These are phyloP conservation scores for Ondatra zibethicus DNA, from an alignment of 2,113 vertebrate species.

Conservation along the genomic window DNA sequence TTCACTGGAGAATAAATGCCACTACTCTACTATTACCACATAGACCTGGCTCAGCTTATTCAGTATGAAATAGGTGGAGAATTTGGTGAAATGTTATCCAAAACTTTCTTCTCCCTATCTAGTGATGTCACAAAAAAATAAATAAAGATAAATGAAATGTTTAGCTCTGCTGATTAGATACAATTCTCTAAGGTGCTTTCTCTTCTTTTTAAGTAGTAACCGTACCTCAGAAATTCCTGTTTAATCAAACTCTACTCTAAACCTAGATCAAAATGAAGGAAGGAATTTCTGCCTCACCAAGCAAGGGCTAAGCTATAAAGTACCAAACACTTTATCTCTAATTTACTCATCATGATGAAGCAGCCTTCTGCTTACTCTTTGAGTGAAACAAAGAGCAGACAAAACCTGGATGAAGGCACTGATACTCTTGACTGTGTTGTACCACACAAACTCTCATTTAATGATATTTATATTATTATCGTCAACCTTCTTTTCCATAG, in stretches of 20 bases:
- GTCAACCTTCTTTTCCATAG: not conserved
- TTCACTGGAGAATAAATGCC: constrained; percentile 16
- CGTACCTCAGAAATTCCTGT: not conserved
- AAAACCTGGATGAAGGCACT: not conserved
- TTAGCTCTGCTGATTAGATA: not conserved
- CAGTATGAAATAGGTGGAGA: not conserved
- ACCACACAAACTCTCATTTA: not conserved
- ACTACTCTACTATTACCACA: not conserved
- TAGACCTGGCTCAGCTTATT: not conserved
- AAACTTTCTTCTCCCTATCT: not conserved
- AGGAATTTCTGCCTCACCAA: not conserved
- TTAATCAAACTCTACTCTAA: not conserved
- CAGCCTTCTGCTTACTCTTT: not conserved
- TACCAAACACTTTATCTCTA: not conserved
- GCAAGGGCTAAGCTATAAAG: not conserved
- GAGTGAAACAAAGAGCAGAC: not conserved
- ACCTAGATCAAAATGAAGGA: not conserved
- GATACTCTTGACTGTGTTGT: not conserved
- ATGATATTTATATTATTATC: not conserved
- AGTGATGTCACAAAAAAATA: not conserved
- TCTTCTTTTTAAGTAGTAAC: not conserved
- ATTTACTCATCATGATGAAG: not conserved
- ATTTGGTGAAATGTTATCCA: not conserved
- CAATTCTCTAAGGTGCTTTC: not conserved
- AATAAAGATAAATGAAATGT: not conserved